Conservation (phyloP, 1,140 invertebrate genomes). For the Camponotus pennsylvanicus region DNA sequence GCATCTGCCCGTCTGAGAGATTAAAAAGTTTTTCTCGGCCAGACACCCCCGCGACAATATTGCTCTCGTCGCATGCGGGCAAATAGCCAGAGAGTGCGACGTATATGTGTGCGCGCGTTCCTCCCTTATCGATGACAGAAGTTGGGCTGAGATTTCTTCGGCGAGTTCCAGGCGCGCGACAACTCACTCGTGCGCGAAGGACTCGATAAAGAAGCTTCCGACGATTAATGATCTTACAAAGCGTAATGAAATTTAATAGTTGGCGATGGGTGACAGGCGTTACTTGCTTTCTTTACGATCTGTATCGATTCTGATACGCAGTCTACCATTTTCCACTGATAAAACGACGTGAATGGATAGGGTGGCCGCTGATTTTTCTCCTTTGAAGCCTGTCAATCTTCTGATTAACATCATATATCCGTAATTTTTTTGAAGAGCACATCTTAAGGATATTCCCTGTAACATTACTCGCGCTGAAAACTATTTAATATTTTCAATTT, state of each 20-base stretch:
- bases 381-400: background rate
- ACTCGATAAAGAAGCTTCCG: constrained; percentile 63
- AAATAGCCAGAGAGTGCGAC: background rate
- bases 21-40: constrained; percentile 69
- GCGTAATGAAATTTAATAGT: constrained; percentile 68
- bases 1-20: constrained; percentile 71
- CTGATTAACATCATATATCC: background rate
- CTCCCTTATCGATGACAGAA: background rate
- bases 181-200: constrained; percentile 42
- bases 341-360: background rate
- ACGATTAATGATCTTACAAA: constrained; percentile 60
- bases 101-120: background rate
- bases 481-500: too few relatives aligned
- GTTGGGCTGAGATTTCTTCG: constrained; percentile 43
- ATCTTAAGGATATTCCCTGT: too few relatives aligned
- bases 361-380: background rate
- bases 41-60: constrained; percentile 57
- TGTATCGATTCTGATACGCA: constrained; percentile 31
- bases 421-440: background rate
- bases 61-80: constrained; percentile 60
- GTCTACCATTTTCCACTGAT: background rate
- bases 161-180: constrained; percentile 22
- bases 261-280: constrained; percentile 27
- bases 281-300: constrained; percentile 37
- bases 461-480: too few relatives aligned